These are phyloP conservation scores for Uria aalge DNA, from an alignment of 2,113 vertebrate species.

Conservation along the genomic window DNA sequence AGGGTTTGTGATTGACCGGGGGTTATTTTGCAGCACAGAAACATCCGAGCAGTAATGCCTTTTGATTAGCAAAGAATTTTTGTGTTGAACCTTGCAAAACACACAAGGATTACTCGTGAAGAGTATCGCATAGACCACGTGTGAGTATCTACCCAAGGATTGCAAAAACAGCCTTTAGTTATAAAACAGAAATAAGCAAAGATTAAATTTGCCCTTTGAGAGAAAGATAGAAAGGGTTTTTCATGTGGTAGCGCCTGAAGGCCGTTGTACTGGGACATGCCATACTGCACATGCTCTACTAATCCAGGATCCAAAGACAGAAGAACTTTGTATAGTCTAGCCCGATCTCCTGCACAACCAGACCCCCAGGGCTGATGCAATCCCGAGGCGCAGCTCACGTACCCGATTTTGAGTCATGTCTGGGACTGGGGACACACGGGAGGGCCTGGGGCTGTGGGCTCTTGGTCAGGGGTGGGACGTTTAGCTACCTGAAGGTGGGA, in stretches of 20 bases:
- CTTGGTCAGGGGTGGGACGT: background rate
- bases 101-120: background rate
- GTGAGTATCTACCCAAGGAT: background rate
- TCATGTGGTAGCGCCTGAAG: background rate
- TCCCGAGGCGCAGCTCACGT: background rate
- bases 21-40: background rate
- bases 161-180: background rate
- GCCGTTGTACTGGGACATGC: background rate
- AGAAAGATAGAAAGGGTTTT: background rate
- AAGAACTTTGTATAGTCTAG: background rate
- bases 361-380: background rate
- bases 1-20: background rate
- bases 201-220: background rate
- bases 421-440: background rate
- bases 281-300: background rate
- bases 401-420: background rate
- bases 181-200: background rate
- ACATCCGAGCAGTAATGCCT: background rate
- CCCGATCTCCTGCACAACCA: background rate
- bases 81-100: background rate
- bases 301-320: background rate
- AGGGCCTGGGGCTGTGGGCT: background rate
- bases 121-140: background rate
- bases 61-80: slow-evolving; percentile 12
- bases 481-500: background rate